phyloP scores from a whole-genome alignment of 2,888 invertebrate species.

The Ormyrus thymus region DNA sequence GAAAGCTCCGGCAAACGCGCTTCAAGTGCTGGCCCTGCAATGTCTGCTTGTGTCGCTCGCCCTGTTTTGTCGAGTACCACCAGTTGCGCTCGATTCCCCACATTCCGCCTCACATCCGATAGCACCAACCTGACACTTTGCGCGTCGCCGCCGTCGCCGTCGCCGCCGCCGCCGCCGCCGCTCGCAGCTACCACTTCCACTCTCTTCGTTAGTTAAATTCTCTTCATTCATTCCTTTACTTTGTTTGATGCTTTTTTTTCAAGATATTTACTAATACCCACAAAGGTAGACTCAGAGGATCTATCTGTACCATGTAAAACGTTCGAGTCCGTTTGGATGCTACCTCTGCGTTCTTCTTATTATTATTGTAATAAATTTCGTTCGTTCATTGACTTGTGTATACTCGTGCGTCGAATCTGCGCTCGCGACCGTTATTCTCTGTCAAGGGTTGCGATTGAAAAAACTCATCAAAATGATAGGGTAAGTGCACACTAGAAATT shows the following conservation, averaged over 20 bases:
- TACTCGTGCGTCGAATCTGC: not conserved
- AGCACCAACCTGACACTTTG: constrained; percentile 68
- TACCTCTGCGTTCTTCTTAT: not conserved
- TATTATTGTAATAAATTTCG: not conserved
- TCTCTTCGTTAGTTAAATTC: not conserved
- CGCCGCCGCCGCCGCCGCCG: not conserved
- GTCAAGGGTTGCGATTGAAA: not conserved
- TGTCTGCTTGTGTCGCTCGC: constrained; percentile 74
- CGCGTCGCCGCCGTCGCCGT: not conserved
- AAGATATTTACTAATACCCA: constrained; percentile 59
- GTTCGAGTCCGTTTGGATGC: not conserved
- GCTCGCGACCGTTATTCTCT: not conserved
- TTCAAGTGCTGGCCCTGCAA: constrained; percentile 75
- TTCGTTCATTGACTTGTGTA: constrained; percentile 1
- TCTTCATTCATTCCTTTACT: constrained; percentile 1
- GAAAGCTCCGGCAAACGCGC: constrained; percentile 74
- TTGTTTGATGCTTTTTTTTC: constrained; percentile 3
- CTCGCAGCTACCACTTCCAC: constrained; percentile 22
- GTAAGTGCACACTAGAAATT: constrained; percentile 28
- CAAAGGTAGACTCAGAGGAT: constrained; percentile 50
- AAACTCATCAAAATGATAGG: constrained; percentile 5
- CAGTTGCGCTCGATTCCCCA: constrained; percentile 73
- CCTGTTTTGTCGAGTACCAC: constrained; percentile 74
- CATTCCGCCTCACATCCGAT: constrained; percentile 71
- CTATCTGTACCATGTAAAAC: not conserved